Conservation (phyloP, 2,113 vertebrate genomes). For the Oceanodroma tethys region DNA sequence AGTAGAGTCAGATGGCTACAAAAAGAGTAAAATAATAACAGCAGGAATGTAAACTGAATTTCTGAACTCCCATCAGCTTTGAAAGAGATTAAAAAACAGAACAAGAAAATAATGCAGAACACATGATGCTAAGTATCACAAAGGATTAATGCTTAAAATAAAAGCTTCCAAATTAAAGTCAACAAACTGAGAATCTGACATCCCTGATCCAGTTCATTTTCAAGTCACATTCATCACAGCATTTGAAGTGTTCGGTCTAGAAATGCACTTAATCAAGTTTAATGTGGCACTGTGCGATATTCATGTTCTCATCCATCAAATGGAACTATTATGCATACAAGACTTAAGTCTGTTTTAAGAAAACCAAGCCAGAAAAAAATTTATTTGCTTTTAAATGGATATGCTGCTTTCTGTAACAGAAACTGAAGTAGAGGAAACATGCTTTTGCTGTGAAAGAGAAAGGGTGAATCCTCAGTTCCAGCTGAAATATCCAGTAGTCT, state of each 20-base stretch:
- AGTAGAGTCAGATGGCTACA: conserved; percentile 82
- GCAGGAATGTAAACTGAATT: neutral
- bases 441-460: neutral
- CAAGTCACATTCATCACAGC: neutral
- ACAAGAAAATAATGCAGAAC: neutral
- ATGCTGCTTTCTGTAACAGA: neutral
- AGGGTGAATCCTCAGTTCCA: neutral
- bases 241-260: neutral
- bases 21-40: conserved; percentile 12
- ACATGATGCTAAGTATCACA: neutral
- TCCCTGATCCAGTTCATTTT: neutral
- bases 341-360: neutral
- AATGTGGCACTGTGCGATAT: neutral
- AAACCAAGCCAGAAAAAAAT: neutral
- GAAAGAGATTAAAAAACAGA: neutral
- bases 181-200: neutral
- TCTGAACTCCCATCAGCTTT: neutral
- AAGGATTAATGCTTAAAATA: neutral
- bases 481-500: neutral
- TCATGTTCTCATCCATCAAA: neutral
- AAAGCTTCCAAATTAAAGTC: neutral
- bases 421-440: neutral
- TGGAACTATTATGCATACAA: neutral
- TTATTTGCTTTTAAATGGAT: neutral
- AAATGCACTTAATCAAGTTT: neutral